These are phyloP conservation scores for Sarcophaga bullata DNA, from an alignment of 1,140 invertebrate genomes.

Conservation along the genomic window DNA sequence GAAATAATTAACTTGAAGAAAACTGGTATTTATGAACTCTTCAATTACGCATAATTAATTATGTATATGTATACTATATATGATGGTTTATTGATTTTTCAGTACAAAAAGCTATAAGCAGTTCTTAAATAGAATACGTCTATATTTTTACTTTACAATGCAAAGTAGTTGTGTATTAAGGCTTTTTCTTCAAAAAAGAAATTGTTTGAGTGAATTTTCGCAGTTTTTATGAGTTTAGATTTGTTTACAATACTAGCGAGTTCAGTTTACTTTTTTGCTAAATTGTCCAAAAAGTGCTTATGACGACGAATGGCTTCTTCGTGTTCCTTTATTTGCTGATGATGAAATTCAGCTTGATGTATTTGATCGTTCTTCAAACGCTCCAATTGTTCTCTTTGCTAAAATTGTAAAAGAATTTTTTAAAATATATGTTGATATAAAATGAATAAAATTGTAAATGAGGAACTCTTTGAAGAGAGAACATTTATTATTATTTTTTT, in stretches of 20 bases:
- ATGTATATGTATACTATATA: no score
- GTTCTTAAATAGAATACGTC: no score
- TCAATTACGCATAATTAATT: no score
- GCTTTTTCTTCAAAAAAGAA: neutral
- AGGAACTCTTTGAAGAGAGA: no score
- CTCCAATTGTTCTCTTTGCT: constrained; percentile 85
- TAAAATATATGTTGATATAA: no score
- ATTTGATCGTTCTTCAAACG: constrained; percentile 78
- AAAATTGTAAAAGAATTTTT: constrained; percentile 53
- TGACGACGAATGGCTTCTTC: constrained; percentile 86
- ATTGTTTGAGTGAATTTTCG: neutral
- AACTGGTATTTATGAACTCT: no score
- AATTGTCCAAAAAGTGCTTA: constrained; percentile 69
- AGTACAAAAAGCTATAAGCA: no score
- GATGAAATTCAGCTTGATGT: constrained; percentile 86
- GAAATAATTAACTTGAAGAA: no score
- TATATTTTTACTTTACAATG: no score
- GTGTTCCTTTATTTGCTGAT: constrained; percentile 89
- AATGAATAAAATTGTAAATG: no score
- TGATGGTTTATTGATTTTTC: no score
- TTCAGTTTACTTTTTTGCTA: constrained; percentile 55
- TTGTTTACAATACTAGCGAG: neutral
- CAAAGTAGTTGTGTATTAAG: neutral
- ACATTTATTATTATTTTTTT: no score
- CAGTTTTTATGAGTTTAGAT: neutral